Evolutionary conservation across 2,797 vertebrate species (phyloP).

Genomic region (Caiman crocodilus): DNA sequence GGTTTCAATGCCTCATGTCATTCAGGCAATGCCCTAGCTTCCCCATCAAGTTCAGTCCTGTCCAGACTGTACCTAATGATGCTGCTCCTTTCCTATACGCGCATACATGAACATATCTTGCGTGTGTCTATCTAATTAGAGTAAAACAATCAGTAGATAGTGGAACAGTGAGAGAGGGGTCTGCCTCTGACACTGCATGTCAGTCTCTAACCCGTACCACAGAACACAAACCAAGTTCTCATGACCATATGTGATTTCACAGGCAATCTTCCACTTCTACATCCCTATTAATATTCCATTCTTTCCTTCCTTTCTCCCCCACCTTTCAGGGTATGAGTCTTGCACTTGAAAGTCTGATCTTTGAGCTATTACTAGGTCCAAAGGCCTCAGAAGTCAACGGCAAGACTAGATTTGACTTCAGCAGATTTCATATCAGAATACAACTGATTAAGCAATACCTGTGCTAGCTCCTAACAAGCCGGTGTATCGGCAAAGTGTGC

Average conservation of each 20-base stretch:
- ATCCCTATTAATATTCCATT: rapidly evolving
- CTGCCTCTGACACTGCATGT: not conserved
- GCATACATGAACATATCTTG: conserved; percentile 58
- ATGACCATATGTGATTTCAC: rapidly evolving
- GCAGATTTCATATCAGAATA: not conserved
- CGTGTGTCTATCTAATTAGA: conserved; percentile 73
- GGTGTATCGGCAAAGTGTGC: too few species aligned
- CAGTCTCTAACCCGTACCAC: rapidly evolving
- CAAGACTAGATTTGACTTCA: not conserved
- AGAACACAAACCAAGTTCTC: not conserved
- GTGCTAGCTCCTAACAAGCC: too few species aligned
- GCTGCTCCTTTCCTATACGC: conserved; percentile 70
- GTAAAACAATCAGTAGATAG: conserved; percentile 52
- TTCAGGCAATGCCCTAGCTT: conserved; percentile 66
- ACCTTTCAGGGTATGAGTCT: not conserved
- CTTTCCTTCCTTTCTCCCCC: not conserved
- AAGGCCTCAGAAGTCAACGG: rapidly evolving
- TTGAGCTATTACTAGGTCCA: not conserved
- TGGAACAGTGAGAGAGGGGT: not conserved
- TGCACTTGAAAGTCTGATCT: not conserved
- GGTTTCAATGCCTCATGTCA: conserved; percentile 55
- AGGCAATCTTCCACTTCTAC: not conserved
- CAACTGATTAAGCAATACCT: too few species aligned
- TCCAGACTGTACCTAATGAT: conserved; percentile 76
- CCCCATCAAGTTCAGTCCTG: conserved; percentile 72